These are phyloP conservation scores for Drosophila ogumai DNA, from an alignment of 1,140 invertebrate species.

Conservation along the genomic window DNA sequence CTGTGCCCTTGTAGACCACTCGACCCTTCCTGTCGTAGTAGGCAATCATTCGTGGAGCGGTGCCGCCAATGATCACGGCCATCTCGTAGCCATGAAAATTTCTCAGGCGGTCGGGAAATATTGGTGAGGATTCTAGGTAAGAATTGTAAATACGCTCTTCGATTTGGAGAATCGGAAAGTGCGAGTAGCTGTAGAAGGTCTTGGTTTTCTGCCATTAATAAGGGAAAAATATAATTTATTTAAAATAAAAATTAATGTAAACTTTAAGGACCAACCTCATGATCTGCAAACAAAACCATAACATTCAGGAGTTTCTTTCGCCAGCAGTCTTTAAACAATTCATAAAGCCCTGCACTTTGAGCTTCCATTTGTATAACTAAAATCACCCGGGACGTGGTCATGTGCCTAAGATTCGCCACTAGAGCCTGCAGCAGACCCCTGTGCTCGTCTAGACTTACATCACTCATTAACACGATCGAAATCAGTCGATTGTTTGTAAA, in stretches of 20 bases:
- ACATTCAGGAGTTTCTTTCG: slow-evolving; percentile 63
- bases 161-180: slow-evolving; percentile 62
- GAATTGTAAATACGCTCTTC: slow-evolving; percentile 30
- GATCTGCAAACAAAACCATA: slow-evolving; percentile 51
- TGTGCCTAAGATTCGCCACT: slow-evolving; percentile 57
- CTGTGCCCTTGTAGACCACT: slow-evolving; percentile 53
- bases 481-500: slow-evolving; percentile 39
- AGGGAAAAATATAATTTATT: background rate
- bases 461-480: slow-evolving; percentile 33
- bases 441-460: slow-evolving; percentile 31
- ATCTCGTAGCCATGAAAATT: slow-evolving; percentile 57
- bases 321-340: slow-evolving; percentile 69
- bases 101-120: slow-evolving; percentile 60
- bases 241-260: background rate
- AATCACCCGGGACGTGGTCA: slow-evolving; percentile 61
- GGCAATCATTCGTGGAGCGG: slow-evolving; percentile 60
- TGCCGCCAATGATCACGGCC: slow-evolving; percentile 59
- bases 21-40: slow-evolving; percentile 48
- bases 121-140: no score
- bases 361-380: slow-evolving; percentile 46
- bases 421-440: slow-evolving; percentile 42
- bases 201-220: slow-evolving; percentile 30
- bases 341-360: slow-evolving; percentile 6
- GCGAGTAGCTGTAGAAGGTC: slow-evolving; percentile 58
- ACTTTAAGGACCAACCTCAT: slow-evolving; percentile 32